A percentile compares a stretch with the other conserved stretches of the same genome.
These are phyloP conservation scores for Akabosia matsudoensis DNA, from an alignment of 1,140 invertebrate species.

Conservation along the genomic window DNA sequence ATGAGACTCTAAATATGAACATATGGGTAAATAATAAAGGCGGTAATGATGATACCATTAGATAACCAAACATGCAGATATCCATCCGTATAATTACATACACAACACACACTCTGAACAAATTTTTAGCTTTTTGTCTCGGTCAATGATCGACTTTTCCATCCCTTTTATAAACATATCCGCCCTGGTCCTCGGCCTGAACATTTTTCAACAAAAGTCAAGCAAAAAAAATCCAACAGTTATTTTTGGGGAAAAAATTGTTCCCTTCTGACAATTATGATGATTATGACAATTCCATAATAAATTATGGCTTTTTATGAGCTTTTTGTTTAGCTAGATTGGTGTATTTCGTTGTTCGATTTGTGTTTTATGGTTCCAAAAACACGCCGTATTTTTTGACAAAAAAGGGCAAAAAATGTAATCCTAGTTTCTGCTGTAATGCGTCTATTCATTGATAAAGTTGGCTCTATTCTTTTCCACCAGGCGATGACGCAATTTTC, in stretches of 20 bases:
- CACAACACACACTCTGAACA: background rate
- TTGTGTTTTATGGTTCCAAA: background rate
- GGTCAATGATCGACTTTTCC: background rate
- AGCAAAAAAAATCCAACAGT: background rate
- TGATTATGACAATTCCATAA: slow-evolving; percentile 19
- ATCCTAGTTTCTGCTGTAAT: background rate
- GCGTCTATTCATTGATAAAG: background rate
- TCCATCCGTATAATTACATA: background rate
- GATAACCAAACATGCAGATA: slow-evolving; percentile 8
- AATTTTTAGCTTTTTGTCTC: background rate
- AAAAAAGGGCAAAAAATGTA: background rate
- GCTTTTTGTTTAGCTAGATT: background rate
- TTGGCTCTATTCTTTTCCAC: background rate
- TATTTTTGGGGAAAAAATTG: too few relatives aligned
- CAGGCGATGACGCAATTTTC: background rate
- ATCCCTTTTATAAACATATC: background rate
- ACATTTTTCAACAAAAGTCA: background rate
- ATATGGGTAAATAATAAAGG: slow-evolving; percentile 23
- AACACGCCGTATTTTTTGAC: background rate
- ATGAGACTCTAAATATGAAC: background rate
- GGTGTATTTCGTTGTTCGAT: background rate
- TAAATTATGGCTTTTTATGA: slow-evolving; percentile 12
- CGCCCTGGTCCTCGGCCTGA: background rate
- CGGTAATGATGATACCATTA: slow-evolving; percentile 13
- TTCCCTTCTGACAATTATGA: slow-evolving; percentile 6